Percentiles rank a stretch among this genome's conserved stretches.
These are phyloP conservation scores for Boloria euphrosyne DNA, from an alignment of 2,888 invertebrate species.

Conservation along the genomic window DNA sequence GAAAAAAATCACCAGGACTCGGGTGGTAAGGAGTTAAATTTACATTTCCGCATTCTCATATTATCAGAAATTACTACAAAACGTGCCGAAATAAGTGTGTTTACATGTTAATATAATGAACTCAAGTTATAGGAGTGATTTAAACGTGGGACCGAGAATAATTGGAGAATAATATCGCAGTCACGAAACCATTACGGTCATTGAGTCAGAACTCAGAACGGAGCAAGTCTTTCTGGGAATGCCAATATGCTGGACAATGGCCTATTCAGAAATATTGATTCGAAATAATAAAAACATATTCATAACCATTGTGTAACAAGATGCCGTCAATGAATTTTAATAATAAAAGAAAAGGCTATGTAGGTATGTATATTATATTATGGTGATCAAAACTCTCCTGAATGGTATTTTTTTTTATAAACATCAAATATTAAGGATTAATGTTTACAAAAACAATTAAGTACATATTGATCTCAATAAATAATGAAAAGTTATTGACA, in stretches of 20 bases:
- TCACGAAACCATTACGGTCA: conserved; percentile 45
- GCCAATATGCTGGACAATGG: conserved; percentile 24
- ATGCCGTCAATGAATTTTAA: conserved; percentile 14
- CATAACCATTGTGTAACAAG: conserved; percentile 12
- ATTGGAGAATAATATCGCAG: conserved; percentile 42
- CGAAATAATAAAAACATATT: conserved; percentile 11
- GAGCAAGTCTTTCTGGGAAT: conserved; percentile 33
- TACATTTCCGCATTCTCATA: conserved; percentile 17
- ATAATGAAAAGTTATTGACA: too few relatives aligned
- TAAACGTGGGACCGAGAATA: conserved; percentile 38
- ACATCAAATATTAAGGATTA: too few relatives aligned
- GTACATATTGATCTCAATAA: too few relatives aligned
- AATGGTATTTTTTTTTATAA: too few relatives aligned
- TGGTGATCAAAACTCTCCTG: too few relatives aligned
- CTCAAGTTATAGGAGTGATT: conserved; percentile 16
- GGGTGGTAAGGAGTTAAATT: too few relatives aligned
- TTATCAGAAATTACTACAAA: conserved; percentile 13
- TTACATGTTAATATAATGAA: conserved; percentile 24
- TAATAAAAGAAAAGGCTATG: background rate
- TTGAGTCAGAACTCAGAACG: conserved; percentile 33
- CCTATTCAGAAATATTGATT: conserved; percentile 25
- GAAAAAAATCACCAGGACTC: too few relatives aligned
- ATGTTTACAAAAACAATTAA: too few relatives aligned
- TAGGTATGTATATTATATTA: background rate
- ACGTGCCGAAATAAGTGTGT: conserved; percentile 28